Evolutionary conservation across 2,113 vertebrate genomes (phyloP).

Genomic region (Athene cunicularia): DNA sequence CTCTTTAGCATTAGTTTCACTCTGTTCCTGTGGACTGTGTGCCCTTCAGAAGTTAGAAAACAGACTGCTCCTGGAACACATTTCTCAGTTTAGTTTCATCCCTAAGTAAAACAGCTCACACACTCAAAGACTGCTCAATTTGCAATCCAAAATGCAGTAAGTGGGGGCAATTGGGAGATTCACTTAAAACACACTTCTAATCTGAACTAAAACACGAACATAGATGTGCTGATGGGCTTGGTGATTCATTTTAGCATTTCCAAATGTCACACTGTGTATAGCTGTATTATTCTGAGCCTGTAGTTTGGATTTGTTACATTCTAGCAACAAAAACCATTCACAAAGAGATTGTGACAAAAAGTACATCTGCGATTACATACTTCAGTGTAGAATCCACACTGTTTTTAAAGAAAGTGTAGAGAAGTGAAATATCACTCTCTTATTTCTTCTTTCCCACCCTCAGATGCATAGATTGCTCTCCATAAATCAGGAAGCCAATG

Average conservation of each 20-base stretch:
- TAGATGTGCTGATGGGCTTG: not conserved
- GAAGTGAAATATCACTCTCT: not conserved
- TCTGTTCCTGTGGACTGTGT: not conserved
- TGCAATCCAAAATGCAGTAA: not conserved
- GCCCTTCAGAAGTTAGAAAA: not conserved
- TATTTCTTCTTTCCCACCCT: not conserved
- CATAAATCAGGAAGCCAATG: not conserved
- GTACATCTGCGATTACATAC: not conserved
- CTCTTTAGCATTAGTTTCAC: not conserved
- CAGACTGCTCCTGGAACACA: not conserved
- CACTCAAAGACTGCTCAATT: not conserved
- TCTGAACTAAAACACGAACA: not conserved
- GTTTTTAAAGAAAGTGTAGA: not conserved
- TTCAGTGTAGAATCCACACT: not conserved
- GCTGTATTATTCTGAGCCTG: not conserved
- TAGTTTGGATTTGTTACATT: not conserved
- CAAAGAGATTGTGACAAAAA: not conserved
- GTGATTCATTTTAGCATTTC: conserved; percentile 4
- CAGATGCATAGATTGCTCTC: not conserved
- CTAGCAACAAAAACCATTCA: not conserved
- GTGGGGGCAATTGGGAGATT: not conserved
- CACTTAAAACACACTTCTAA: not conserved
- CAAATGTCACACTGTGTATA: not conserved
- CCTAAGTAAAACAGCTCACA: not conserved
- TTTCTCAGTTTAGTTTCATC: not conserved